phyloP scores from a whole-genome alignment of 1,140 invertebrate species.

The Atta cephalotes region DNA sequence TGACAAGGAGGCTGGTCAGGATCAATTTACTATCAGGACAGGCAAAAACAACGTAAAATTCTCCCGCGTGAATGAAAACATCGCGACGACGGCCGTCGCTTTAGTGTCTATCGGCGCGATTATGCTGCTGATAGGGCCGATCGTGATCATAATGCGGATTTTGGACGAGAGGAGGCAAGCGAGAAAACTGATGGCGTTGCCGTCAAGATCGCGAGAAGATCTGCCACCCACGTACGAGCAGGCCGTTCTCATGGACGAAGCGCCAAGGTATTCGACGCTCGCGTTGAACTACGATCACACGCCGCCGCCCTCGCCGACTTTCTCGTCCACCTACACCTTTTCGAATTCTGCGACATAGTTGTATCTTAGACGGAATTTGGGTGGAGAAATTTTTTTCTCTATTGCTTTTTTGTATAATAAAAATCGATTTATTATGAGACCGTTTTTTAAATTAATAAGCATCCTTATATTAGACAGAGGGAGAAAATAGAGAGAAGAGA shows the following conservation, averaged over 20 bases:
- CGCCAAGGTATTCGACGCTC: conserved; percentile 78
- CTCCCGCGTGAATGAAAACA: conserved; percentile 65
- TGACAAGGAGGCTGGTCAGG: background rate
- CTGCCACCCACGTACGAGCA: conserved; percentile 79
- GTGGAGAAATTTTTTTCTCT: background rate
- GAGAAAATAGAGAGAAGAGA: too few relatives aligned
- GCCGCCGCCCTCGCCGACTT: conserved; percentile 10
- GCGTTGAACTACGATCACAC: conserved; percentile 69
- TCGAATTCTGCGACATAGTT: background rate
- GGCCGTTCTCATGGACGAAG: conserved; percentile 74
- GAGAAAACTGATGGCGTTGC: conserved; percentile 59
- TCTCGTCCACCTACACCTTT: background rate
- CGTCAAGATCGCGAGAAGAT: conserved; percentile 60
- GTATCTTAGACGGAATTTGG: background rate
- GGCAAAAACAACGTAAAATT: conserved; percentile 59
- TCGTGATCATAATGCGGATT: conserved; percentile 74
- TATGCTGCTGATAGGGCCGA: conserved; percentile 77
- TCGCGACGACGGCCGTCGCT: conserved; percentile 74
- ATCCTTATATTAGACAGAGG: background rate
- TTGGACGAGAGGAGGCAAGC: conserved; percentile 74
- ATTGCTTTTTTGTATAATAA: conserved; percentile 19
- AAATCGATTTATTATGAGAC: background rate
- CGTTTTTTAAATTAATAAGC: background rate
- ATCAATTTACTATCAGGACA: background rate
- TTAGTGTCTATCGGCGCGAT: conserved; percentile 77